Base-by-base conservation (phyloP, 2,113 vertebrate species). In the Pitta sordida region DNA sequence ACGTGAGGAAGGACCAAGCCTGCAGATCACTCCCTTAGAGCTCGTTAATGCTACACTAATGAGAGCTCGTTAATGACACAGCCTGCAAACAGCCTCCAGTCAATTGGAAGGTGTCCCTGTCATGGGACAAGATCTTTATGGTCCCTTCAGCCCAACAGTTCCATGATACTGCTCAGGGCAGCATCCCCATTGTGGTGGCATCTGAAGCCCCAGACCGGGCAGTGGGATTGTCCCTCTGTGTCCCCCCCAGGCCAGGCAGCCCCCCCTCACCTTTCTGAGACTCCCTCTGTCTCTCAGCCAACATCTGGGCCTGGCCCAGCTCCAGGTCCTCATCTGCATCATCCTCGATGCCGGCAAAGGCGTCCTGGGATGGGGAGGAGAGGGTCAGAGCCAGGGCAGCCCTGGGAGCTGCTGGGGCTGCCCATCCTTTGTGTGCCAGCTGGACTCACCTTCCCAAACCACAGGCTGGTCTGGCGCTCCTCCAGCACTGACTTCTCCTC, bases 391-490 rank as follows among this genome's bases (percentile, higher is more conserved):
- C 16, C 7, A 11, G 55, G 20, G 15, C 32, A 41, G 16, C 48
- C 11, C 26, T 4, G 22, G 53, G 56, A 49, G 22, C 36, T 78
- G 64, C 29, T 30, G 56, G 26, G 13, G 20, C 55, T 0, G 3
- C 16, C n/a, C 29, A 10, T 16, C 23, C 3, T 8, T 69, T 19
- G 63, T 32, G 17, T 3, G 20, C 19, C 37, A 39, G 13, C 2
- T 13, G 43, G 55, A 70, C 94, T 79, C 92, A 99, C 99, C 98
- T 99, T 99, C 86, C 98, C 99, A 21, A 99, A 99, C 99, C 99
- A 99, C 91, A 99, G 88, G 96, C 70, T 98, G 44, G 98, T 98
- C 86, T 98, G 98, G 20, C 94, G 98, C 59, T 99, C 97, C 71
- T 95, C 97, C 85, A 98, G 98, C 78, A 98, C 98, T 0, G 98